These are phyloP conservation scores for Noctuana brunneofusca DNA, from an alignment of 2,888 invertebrate genomes.

Conservation along the genomic window DNA sequence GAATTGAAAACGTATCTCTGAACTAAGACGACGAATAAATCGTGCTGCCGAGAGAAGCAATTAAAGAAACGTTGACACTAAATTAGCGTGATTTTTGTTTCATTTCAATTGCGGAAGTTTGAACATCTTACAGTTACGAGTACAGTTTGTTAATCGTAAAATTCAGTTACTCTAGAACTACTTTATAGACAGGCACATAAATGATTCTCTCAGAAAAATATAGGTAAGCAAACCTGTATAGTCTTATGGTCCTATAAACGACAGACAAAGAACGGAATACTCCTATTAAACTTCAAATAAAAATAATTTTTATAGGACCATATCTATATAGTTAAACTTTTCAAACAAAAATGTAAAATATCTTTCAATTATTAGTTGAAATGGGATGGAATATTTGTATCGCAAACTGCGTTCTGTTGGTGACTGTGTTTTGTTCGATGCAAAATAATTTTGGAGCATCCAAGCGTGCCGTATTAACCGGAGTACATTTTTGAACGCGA, in stretches of 20 bases:
- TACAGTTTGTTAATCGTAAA: too few relatives aligned
- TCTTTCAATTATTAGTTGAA: constrained; percentile 8
- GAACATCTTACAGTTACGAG: too few relatives aligned
- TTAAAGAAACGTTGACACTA: constrained; percentile 2
- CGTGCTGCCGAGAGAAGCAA: not conserved
- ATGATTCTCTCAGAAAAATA: too few relatives aligned
- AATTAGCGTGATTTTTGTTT: not conserved
- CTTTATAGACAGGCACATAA: too few relatives aligned
- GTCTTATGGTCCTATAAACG: too few relatives aligned
- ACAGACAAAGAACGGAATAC: too few relatives aligned
- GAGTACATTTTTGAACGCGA: not conserved
- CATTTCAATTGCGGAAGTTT: too few relatives aligned
- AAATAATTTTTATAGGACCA: too few relatives aligned
- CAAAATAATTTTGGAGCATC: constrained; percentile 15
- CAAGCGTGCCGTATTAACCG: not conserved
- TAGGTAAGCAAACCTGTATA: too few relatives aligned
- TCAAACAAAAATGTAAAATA: not conserved
- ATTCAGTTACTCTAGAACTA: too few relatives aligned
- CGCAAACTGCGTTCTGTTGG: constrained; percentile 8
- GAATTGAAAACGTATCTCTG: constrained; percentile 18
- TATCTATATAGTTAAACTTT: not conserved
- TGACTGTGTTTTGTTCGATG: constrained; percentile 13
- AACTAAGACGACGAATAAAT: constrained; percentile 10
- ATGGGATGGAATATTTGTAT: constrained; percentile 11
- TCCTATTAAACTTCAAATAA: too few relatives aligned